Percentiles rank a stretch among this genome's conserved stretches.
These are phyloP conservation scores for Bungarus multicinctus DNA, from an alignment of 2,113 vertebrate species.

Conservation along the genomic window DNA sequence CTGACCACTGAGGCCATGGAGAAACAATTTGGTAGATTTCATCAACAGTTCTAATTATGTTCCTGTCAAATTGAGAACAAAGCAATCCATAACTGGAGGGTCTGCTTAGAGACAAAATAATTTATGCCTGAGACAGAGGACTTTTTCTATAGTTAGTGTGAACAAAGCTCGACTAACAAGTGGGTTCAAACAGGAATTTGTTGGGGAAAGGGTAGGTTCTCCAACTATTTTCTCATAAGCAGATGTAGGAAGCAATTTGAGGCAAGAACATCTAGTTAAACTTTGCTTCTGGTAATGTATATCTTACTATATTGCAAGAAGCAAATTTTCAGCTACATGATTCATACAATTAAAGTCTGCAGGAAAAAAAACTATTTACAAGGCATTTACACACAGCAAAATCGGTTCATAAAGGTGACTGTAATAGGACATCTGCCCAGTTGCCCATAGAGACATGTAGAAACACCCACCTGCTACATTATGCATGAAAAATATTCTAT, in stretches of 20 bases:
- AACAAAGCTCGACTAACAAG: constrained; percentile 81
- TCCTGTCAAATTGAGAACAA: constrained; percentile 88
- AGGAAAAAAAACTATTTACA: not conserved
- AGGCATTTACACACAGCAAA: constrained; percentile 13
- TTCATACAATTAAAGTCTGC: not conserved
- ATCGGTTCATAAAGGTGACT: not conserved
- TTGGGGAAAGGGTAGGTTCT: constrained; percentile 59
- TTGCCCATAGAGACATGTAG: not conserved
- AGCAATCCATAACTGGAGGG: constrained; percentile 87
- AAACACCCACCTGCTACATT: not conserved
- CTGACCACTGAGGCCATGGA: constrained; percentile 82
- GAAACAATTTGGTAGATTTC: constrained; percentile 92
- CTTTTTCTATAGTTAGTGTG: constrained; percentile 72
- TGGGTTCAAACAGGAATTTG: constrained; percentile 72
- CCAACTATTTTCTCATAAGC: constrained; percentile 36
- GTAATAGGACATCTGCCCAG: not conserved
- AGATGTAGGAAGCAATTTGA: constrained; percentile 40
- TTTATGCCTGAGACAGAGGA: constrained; percentile 80
- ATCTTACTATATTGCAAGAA: not conserved
- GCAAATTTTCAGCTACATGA: not conserved
- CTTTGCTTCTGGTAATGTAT: constrained; percentile 19
- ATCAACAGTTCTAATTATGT: constrained; percentile 95
- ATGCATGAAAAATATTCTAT: not conserved
- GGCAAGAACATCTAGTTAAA: constrained; percentile 36
- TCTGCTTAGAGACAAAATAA: constrained; percentile 76